Conservation (phyloP, 2,797 vertebrate genomes). For the Oryzias dopingdopingensis region DNA sequence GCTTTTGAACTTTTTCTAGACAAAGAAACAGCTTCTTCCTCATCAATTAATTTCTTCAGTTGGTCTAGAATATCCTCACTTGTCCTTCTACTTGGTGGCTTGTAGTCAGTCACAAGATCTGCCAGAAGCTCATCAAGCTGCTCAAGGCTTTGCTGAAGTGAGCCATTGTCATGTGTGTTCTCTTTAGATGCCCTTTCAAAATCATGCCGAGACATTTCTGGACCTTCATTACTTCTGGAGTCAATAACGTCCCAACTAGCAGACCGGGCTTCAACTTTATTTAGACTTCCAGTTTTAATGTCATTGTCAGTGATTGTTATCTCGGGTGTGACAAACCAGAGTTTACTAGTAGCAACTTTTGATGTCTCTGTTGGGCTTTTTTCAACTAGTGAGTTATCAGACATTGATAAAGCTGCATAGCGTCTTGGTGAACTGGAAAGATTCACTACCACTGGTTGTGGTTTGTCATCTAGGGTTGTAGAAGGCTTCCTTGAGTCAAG, state of each 20-base stretch:
- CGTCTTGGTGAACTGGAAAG: conserved; percentile 95
- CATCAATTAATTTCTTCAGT: conserved; percentile 87
- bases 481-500: conserved; percentile 80
- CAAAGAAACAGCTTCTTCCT: conserved; percentile 75
- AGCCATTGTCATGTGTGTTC: conserved; percentile 74
- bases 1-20: conserved; percentile 72
- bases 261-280: conserved; percentile 77
- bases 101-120: conserved; percentile 94
- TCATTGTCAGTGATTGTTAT: conserved; percentile 99
- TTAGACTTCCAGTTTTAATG: conserved; percentile 77
- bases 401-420: conserved; percentile 95
- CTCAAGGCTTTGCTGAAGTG: conserved; percentile 92
- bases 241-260: conserved; percentile 86
- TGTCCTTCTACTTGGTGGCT: conserved; percentile 79
- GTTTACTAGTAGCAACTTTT: conserved; percentile 75
- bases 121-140: conserved; percentile 96
- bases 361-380: conserved; percentile 82
- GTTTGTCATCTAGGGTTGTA: conserved; percentile 80
- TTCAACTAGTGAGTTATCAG: conserved; percentile 91
- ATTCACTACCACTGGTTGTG: conserved; percentile 92
- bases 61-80: conserved; percentile 87
- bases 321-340: conserved; percentile 94
- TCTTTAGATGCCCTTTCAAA: conserved; percentile 76
- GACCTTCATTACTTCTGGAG: conserved; percentile 62
- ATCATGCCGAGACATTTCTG: conserved; percentile 62